Base-by-base conservation (phyloP, 2,113 vertebrate genomes). In the Pipa parva region DNA sequence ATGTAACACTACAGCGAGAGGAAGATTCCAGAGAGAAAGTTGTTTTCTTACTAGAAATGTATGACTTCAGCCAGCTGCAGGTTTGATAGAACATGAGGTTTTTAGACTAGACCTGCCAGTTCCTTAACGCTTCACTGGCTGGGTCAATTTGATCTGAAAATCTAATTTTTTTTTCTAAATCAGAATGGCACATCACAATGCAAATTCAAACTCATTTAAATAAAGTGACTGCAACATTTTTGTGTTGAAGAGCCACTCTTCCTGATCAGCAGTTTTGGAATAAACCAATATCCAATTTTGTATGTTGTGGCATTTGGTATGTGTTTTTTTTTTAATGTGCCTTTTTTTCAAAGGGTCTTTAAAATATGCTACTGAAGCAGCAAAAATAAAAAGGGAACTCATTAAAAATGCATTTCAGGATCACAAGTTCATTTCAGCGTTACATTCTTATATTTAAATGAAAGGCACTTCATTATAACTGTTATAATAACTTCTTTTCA, bases 61-160 rank as follows among this genome's bases (percentile, higher is more conserved):
- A 79, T 85, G 90, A 88, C 90, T 86, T 81, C 82, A 84, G 85
- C 87, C 79, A 73, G 85, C 91, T 86, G 90, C 87, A 87, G 87
- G 93, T 91, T 89, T 95, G 92, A 96, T 94, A 88, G 90, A 94
- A 96, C 95, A 94, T 77, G 91, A 92, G 90, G 90, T 93, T 95
- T 92, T 97, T 92, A 92, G 91, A 93, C 91, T 91, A 85, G 89
- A 94, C 91, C 95, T 97, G 95, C 95, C 95, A 97, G 92, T 85
- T 93, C 85, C 88, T 96, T 93, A 93, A 97, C 91, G 97, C 97
- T 95, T 96, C 97, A 93, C 90, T 96, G 97, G 90, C 90, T 94
- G 88, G 95, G 97, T 97, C 95, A 99, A 99, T 99, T 99, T 97
- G 95, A 97, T 99, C 94, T 99, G 93, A 97, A 97, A 99, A 97